phyloP scores from a whole-genome alignment of 2,888 invertebrate species.

The Rhamnusium bicolor region DNA sequence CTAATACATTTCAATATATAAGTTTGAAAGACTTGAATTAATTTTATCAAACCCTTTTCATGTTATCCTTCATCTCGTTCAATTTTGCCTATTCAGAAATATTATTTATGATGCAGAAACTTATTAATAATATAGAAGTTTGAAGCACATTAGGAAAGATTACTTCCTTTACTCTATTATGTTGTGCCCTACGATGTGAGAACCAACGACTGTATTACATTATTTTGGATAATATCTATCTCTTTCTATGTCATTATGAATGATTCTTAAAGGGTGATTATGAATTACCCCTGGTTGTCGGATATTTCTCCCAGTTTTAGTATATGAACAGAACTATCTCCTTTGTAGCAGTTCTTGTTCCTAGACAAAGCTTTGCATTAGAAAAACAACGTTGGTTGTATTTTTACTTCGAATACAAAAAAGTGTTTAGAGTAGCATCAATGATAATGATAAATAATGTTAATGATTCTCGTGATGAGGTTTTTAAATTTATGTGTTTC shows the following conservation, averaged over 20 bases:
- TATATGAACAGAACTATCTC: conserved; percentile 4
- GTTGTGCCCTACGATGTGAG: conserved; percentile 25
- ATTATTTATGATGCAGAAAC: conserved; percentile 30
- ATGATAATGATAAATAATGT: not conserved
- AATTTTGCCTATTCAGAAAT: conserved; percentile 14
- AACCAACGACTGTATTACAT: conserved; percentile 25
- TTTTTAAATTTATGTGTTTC: not conserved
- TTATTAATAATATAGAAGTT: conserved; percentile 26
- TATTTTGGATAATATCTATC: conserved; percentile 16
- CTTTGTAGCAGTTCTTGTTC: not conserved
- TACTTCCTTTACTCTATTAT: conserved; percentile 41
- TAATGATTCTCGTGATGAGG: not conserved
- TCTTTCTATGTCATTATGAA: conserved; percentile 5
- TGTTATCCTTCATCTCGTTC: conserved; percentile 19
- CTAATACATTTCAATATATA: conserved; percentile 4
- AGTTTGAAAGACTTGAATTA: conserved; percentile 11
- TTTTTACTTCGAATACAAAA: not conserved
- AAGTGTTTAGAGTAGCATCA: not conserved
- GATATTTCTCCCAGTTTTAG: conserved; percentile 10
- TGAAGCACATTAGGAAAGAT: conserved; percentile 40
- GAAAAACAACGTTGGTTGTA: not conserved
- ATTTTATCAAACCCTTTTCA: conserved; percentile 29
- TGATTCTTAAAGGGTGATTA: conserved; percentile 27
- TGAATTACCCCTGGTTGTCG: conserved; percentile 22
- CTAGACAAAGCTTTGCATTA: not conserved